These are phyloP conservation scores for Pogonomyrmex barbatus DNA, from an alignment of 1,140 invertebrate species.

Conservation along the genomic window DNA sequence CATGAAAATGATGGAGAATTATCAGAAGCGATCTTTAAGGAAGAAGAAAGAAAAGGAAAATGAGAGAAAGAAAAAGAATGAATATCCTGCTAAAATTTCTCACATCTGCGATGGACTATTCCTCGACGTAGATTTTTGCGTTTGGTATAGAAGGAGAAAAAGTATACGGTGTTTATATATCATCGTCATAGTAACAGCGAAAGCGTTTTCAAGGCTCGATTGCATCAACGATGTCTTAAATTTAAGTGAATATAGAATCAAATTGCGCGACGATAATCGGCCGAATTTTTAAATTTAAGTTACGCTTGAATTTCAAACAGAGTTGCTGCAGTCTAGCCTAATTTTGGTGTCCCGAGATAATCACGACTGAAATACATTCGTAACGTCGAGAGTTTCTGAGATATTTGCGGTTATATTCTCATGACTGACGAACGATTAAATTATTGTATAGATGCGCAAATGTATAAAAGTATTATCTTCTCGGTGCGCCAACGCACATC, in stretches of 20 bases:
- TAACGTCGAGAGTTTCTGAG: slow-evolving; percentile 26
- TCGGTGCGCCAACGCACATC: slow-evolving; percentile 68
- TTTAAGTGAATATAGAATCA: slow-evolving; percentile 50
- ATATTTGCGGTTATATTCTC: slow-evolving; percentile 43
- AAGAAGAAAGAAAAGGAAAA: background rate
- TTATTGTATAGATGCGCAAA: slow-evolving; percentile 47
- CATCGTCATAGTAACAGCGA: background rate
- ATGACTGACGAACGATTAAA: slow-evolving; percentile 51
- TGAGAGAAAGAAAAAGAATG: background rate
- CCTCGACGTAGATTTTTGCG: slow-evolving; percentile 35
- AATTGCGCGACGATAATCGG: slow-evolving; percentile 45
- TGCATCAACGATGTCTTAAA: slow-evolving; percentile 29
- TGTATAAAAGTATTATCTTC: slow-evolving; percentile 25
- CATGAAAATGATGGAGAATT: slow-evolving; percentile 61
- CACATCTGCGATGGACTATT: slow-evolving; percentile 34
- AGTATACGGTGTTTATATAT: background rate
- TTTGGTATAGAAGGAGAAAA: slow-evolving; percentile 19
- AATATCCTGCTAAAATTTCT: slow-evolving; percentile 14
- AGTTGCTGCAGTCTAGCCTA: slow-evolving; percentile 13
- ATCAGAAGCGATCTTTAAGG: background rate
- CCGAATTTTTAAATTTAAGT: slow-evolving; percentile 48
- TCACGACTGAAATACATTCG: slow-evolving; percentile 17
- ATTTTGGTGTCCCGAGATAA: background rate
- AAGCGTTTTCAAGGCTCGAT: slow-evolving; percentile 1
- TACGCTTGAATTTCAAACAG: slow-evolving; percentile 44